Conservation (phyloP, 2,888 invertebrate genomes). For the Meta bourneti region DNA sequence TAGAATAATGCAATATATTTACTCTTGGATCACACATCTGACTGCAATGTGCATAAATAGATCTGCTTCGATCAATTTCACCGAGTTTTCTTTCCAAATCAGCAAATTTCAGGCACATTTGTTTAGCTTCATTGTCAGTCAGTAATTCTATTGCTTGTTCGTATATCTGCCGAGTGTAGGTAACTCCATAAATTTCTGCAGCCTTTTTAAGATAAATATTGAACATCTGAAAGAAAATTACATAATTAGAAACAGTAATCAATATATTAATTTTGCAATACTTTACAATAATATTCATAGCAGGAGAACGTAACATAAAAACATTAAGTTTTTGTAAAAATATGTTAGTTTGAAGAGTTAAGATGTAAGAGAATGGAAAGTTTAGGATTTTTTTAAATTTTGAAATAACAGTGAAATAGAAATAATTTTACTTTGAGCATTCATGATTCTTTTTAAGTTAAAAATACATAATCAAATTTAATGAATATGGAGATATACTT, state of each 20-base stretch:
- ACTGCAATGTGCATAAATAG: conserved; percentile 98
- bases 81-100: conserved; percentile 99
- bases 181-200: conserved; percentile 97
- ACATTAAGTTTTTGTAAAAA: too few species aligned
- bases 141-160: conserved; percentile 97
- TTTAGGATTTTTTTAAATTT: background rate
- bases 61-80: conserved; percentile 97
- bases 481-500: too few species aligned
- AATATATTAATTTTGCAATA: background rate
- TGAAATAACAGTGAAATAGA: background rate
- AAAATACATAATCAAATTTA: too few species aligned
- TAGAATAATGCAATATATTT: conserved; percentile 11
- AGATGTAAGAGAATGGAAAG: background rate
- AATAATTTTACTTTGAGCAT: background rate
- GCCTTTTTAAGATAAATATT: conserved; percentile 99
- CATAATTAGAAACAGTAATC: background rate
- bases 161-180: conserved; percentile 97
- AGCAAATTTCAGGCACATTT: conserved; percentile 97
- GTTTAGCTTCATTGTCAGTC: conserved; percentile 92
- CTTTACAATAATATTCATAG: background rate
- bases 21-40: conserved; percentile 98
- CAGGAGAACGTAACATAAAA: background rate
- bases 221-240: conserved; percentile 86
- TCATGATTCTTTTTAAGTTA: too few species aligned
- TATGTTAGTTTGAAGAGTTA: background rate